Evolutionary conservation across 1,140 invertebrate genomes (phyloP).

Genomic region (Gyrodactylus bullatarudis): DNA sequence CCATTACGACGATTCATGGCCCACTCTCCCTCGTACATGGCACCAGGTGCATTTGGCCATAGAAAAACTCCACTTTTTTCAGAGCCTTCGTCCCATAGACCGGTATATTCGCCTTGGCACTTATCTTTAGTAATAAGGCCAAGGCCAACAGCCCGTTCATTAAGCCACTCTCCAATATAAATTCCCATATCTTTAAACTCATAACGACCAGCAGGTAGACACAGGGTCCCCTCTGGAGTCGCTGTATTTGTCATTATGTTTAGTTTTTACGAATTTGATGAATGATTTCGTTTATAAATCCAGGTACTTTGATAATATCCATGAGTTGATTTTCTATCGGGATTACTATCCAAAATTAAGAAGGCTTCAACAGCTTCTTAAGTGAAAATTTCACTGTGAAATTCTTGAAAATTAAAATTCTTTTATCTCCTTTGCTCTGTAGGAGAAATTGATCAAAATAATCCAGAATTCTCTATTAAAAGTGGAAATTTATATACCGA

Average conservation of each 20-base stretch:
- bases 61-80: slow-evolving; percentile 94
- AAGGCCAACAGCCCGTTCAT: slow-evolving; percentile 32
- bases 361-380: too few species aligned
- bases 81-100: slow-evolving; percentile 93
- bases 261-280: too few species aligned
- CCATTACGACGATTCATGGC: slow-evolving; percentile 57
- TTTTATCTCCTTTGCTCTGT: too few species aligned
- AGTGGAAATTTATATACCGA: too few species aligned
- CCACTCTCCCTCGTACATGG: slow-evolving; percentile 89
- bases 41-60: slow-evolving; percentile 48
- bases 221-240: neutral
- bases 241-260: neutral
- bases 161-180: slow-evolving; percentile 96
- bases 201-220: slow-evolving; percentile 25
- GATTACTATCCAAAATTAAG: too few species aligned
- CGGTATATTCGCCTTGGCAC: slow-evolving; percentile 83
- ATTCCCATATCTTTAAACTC: slow-evolving; percentile 99
- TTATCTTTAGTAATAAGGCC: slow-evolving; percentile 22
- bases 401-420: too few species aligned
- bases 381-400: too few species aligned
- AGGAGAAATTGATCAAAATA: too few species aligned
- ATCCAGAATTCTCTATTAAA: too few species aligned
- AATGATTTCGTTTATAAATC: too few species aligned
- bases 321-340: too few species aligned
- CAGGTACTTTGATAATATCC: too few species aligned